phyloP scores from a whole-genome alignment of 1,140 invertebrate species.

The Conopomorpha cramerella region DNA sequence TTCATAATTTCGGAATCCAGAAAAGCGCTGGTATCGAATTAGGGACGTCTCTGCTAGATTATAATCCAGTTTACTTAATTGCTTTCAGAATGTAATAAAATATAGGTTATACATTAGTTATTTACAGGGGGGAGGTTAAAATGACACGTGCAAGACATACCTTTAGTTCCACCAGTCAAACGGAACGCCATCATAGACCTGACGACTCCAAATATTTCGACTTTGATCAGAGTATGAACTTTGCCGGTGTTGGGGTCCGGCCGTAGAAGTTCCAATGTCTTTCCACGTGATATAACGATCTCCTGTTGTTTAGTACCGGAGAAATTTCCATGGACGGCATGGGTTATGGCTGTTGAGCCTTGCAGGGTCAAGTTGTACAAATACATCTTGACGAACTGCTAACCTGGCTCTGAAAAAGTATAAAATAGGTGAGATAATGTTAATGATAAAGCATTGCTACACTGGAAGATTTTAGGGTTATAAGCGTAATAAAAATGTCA shows the following conservation, averaged over 20 bases:
- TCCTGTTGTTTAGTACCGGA: constrained; percentile 97
- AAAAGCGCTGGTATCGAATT: no score
- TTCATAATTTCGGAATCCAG: no score
- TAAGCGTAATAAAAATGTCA: constrained; percentile 21
- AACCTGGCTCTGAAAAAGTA: constrained; percentile 20
- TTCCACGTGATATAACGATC: constrained; percentile 93
- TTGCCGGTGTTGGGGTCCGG: constrained; percentile 99
- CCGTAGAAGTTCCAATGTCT: constrained; percentile 89
- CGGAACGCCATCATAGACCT: constrained; percentile 95
- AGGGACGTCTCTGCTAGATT: no score
- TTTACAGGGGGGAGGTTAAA: background rate
- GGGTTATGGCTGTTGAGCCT: constrained; percentile 93
- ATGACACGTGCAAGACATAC: constrained; percentile 48
- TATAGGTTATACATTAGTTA: no score
- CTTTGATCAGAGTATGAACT: constrained; percentile 92
- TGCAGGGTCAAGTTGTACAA: constrained; percentile 98
- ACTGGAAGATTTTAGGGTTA: background rate
- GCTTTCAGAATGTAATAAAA: no score
- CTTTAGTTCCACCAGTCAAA: constrained; percentile 96
- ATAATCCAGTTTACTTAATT: no score
- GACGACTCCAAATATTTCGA: constrained; percentile 96
- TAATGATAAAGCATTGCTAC: background rate
- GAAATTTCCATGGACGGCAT: constrained; percentile 98
- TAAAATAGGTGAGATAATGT: background rate
- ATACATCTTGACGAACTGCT: constrained; percentile 74